Base-by-base conservation (phyloP, 2,113 vertebrate species). In the Carlito syrichta region DNA sequence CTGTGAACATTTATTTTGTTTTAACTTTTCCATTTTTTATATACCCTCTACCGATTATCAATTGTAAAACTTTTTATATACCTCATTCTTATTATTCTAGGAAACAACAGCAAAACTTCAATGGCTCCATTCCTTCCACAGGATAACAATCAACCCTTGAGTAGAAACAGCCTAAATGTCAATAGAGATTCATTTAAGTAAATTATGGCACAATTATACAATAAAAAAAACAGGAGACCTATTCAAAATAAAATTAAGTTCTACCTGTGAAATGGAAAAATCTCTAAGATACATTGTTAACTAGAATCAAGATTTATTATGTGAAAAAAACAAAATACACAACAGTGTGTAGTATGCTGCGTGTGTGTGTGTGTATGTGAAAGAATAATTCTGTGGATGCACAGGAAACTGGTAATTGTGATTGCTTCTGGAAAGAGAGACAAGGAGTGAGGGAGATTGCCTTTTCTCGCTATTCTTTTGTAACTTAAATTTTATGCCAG, bases 191-290 rank as follows among this genome's bases (percentile, higher is more conserved):
- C 66, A 58, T 50, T 73, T 93, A 63, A 95, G 40, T 90, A 45
- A 85, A n/a, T 86, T 62, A 27, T 71, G 62, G 27, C 35, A 58
- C n/a, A 56, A 52, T 60, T 35, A 7, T 52, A 35, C n/a, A 58
- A 2, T 66, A 62, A 32, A 69, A n/a, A 83, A n/a, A 62, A 73
- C 6, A 84, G 43, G 48, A 13, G 86, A 7, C 69, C 60, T 79
- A 22, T 35, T 58, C n/a, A 88, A 85, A 94, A 94, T 56, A 92
- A 66, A 97, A 82, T 88, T 54, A 35, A 66, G 0, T 86, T 92
- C 38, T 66, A 30, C 12, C 1, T 50, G 30, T 88, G n/a, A 92
- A 94, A 27, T 66, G 71, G 66, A 60, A 95, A 86, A 86, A 22
- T 69, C 40, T 76, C 17, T 32, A 78, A 76, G 19, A 77, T 63